A percentile compares a stretch with the other conserved stretches of the same genome.
These are phyloP conservation scores for Ctenodactylus gundi DNA, from an alignment of 2,113 vertebrate genomes.

Conservation along the genomic window DNA sequence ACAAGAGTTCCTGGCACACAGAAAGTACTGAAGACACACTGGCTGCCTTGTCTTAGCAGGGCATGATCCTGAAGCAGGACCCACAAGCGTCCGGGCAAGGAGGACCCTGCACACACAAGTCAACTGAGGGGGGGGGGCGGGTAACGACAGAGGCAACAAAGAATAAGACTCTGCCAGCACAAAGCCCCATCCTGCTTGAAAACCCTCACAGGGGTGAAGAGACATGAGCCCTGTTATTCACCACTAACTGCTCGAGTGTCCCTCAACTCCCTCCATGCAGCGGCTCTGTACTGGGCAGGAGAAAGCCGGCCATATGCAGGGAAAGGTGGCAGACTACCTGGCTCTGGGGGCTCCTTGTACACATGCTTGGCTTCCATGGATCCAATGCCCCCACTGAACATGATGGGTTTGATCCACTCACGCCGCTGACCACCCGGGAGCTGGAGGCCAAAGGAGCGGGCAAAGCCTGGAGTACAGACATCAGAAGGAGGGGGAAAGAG, in stretches of 20 bases:
- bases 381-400: conserved; percentile 95
- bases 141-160: background rate
- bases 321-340: conserved; percentile 79
- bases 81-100: background rate
- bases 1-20: background rate
- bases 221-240: background rate
- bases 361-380: conserved; percentile 90
- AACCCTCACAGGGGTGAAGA: background rate
- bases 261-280: background rate
- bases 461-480: conserved; percentile 85
- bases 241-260: background rate
- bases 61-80: background rate
- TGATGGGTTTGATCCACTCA: conserved; percentile 97
- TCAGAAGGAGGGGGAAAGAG: background rate
- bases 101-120: background rate
- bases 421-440: conserved; percentile 87
- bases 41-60: background rate
- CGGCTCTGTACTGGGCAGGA: background rate
- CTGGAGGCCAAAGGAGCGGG: conserved; percentile 92
- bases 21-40: background rate
- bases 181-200: background rate
- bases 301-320: background rate
- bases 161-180: background rate
- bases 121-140: background rate
- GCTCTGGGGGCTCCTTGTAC: conserved; percentile 86